phyloP scores from a whole-genome alignment of 2,888 invertebrate genomes.

The Meliscaeva auricollis region DNA sequence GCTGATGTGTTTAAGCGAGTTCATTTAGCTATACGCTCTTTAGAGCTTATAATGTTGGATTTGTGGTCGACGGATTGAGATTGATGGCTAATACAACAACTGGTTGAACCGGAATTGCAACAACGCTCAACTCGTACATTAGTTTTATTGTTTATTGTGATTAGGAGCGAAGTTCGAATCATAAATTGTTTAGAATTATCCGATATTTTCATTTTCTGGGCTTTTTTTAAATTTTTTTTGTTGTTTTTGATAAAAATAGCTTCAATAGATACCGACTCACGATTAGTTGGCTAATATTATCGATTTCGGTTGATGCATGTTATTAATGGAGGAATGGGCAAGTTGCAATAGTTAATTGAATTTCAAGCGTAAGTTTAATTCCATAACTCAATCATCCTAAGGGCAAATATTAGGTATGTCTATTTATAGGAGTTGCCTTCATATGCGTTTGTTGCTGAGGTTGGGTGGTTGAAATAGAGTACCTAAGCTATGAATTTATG shows the following conservation, averaged over 20 bases:
- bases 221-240: neutral
- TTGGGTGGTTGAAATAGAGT: neutral
- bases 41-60: constrained; percentile 14
- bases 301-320: neutral
- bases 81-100: constrained; percentile 39
- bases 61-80: constrained; percentile 28
- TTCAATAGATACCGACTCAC: constrained; percentile 17
- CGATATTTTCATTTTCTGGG: constrained; percentile 4
- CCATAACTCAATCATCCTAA: constrained; percentile 26
- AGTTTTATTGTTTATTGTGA: constrained; percentile 6
- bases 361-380: constrained; percentile 18
- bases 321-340: constrained; percentile 36
- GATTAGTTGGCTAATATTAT: constrained; percentile 22
- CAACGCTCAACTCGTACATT: constrained; percentile 12
- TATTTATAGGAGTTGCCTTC: neutral
- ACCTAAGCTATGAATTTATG: too few relatives aligned
- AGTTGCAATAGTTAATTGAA: constrained; percentile 24
- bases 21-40: constrained; percentile 41
- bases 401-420: constrained; percentile 20
- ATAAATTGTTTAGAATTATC: constrained; percentile 31
- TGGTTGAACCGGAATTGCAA: constrained; percentile 65
- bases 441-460: neutral
- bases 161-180: constrained; percentile 37
- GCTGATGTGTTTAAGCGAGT: constrained; percentile 16
- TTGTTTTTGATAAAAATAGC: constrained; percentile 24